Evolutionary conservation across 2,113 vertebrate species (phyloP), one percentile per base, ranked within the genome.

Genomic region (Sceloporus undulatus): DNA sequence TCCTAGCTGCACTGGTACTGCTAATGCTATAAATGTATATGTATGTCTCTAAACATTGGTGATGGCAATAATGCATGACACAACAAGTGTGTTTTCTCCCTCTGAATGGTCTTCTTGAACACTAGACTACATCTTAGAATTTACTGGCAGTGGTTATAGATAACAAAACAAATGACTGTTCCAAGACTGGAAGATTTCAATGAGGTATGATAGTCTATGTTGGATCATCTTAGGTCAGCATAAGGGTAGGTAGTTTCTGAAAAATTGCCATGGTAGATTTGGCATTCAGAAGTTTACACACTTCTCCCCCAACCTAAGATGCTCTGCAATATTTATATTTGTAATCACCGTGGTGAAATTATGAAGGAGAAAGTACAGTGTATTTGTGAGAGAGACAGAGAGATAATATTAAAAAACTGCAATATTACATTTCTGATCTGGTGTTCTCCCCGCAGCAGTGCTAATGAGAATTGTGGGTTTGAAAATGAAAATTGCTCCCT

Each of bases 401-500:
- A 59, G 56, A 48, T 4, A 59, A 59, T 59, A 59, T 59, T 59
- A 59, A 59, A 59, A 48, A 10, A 59, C 11, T 56, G 11, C 54
- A 52, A 84, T 56, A 4, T 59, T 77, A 42, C 18, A 65, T 21
- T 76, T 62, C 54, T 85, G 5, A 76, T 62, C 13, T 85, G 19
- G 5, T 62, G 10, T 9, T 27, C n/a, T 29, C n/a, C 27, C 18
- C 2, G 18, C 48, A 2, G 2, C 68, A 76, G 82, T 38, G 2
- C 27, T 48, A 40, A 34, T 5, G 65, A 48, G 2, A 14, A 1
- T 0, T 54, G 13, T 1, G 71, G 65, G 10, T 80, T 18, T 40
- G 18, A 82, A 73, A 73, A 82, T 52, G 56, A 73, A 54, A 65
- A 5, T 70, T 79, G 23, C 23, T 90, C 90, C 9, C 3, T 79